Base-by-base conservation (phyloP, 1,140 invertebrate genomes). In the Helicorthomorpha holstii region DNA sequence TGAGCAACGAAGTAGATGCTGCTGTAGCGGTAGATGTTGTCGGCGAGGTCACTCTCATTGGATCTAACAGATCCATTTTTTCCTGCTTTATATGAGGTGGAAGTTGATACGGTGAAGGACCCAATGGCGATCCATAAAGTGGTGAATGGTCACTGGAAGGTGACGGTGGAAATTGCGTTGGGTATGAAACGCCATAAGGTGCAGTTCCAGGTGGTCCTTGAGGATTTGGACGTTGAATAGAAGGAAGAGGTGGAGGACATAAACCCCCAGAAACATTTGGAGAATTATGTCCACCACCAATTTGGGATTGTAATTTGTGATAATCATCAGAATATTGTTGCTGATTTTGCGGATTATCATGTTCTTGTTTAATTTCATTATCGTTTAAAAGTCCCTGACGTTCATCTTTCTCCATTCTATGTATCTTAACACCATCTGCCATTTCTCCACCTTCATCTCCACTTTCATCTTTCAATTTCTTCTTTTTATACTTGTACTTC, bases 101-200 rank as follows among this genome's bases (percentile, higher is more conserved):
- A 48, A 64, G 56, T 45, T 65, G 60, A 50, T 65, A 57, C 53
- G 61, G 57, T 27, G 56, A 62, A 14, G 54, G 56, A 24, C 19
- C 50, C 29, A 34, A 7, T 7, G 29, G 29, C 16, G 29, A 34
- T 7, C 29, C 16, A 16, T 34, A 34, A 7, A 34, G 16, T 34
- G 29, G 29, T 34, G 29, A 16, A 34, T 34, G 29, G 29, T 34
- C 29, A 34, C 2, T 66, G 69, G 52, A 66, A 69, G 56, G 65
- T 70, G 51, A 63, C 69, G 12, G 72, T 71, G 19, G 71, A 72
- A 51, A 71, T 70, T 42, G 72, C 68, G 12, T 68, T 68, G 23
- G 70, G 72, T 1, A 75, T 73, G 59, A 75, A 78, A 62, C 75
- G 76, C 53, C 73, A 73, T 4, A 72, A 60, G 29, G 73, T 60